Evolutionary conservation across 92 coral and sea anemone genomes (phyloP), one percentile per base, ranked within the genome.

Genomic region (Epizoanthus rinbou): DNA sequence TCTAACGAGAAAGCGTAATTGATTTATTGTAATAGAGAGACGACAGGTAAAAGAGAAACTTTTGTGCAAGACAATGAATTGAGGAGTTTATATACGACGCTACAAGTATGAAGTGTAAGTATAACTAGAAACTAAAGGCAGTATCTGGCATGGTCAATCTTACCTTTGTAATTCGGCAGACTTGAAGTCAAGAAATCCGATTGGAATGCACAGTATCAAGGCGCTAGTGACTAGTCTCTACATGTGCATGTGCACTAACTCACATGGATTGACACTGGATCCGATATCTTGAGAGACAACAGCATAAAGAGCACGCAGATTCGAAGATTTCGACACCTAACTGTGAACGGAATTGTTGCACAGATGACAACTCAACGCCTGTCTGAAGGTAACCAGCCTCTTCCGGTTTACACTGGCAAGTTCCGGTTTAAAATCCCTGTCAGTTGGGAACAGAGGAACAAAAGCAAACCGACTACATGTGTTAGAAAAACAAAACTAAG

Each of bases 361-460:
- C 73, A 1, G n/a, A 67, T 35, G 28, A 67, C 73, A 67, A 67
- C 72, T 67, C 72, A 67, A 33, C 72, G 72, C 72, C n/a, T 67
- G 72, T 67, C 47, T 67, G 43, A 67, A 19, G 22, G n/a, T 37
- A 35, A 11, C 47, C 72, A 16, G 45, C 72, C 72, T 67, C 31
- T 67, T 67, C 72, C 72, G 72, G 72, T 67, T 67, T 33, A 67
- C 72, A 67, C 50, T 28, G n/a, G 25, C 72, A 16, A 67, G 72
- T 67, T 67, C 72, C 72, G 72, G 72, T 67, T 15, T 8, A 63
- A 41, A 33, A 0, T 67, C 31, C 31, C 24, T 41, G 35, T 67
- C 45, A 33, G 39, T 28, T 33, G 45, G 15, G 15, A 16, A 64
- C 69, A 64, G 5, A 17, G 35, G 41, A 35, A 64, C 35, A 64